Percentiles rank a stretch among this genome's conserved stretches.
phyloP scores from a whole-genome alignment of 2,113 vertebrate species.

The Zapornia atra region DNA sequence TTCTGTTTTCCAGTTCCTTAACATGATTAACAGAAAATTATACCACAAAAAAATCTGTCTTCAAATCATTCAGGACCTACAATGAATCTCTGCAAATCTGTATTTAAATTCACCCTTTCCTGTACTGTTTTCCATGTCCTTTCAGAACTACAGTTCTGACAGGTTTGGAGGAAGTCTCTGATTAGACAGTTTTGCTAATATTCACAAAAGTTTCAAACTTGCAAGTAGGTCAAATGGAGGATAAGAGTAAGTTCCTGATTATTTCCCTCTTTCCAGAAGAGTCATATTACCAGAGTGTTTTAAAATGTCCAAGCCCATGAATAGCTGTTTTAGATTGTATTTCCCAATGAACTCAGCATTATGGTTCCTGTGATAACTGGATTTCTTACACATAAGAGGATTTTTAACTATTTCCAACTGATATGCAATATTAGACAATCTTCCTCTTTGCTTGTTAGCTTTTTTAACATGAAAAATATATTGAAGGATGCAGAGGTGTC shows the following conservation, averaged over 20 bases:
- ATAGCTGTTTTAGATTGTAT: background rate
- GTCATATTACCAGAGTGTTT: background rate
- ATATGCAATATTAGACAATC: background rate
- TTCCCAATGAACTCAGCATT: background rate
- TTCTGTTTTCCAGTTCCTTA: background rate
- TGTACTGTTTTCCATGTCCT: background rate
- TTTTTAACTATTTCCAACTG: background rate
- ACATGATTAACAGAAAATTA: background rate
- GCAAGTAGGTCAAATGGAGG: background rate
- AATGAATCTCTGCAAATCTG: background rate
- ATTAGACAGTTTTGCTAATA: background rate
- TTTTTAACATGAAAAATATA: background rate
- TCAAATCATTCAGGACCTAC: background rate
- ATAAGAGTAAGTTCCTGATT: background rate
- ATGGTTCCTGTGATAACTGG: background rate
- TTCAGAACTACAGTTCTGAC: background rate
- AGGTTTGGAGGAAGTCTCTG: background rate
- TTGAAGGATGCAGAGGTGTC: background rate
- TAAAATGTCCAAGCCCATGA: background rate
- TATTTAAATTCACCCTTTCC: background rate
- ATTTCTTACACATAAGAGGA: background rate
- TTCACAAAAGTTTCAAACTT: background rate
- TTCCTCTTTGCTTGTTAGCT: background rate
- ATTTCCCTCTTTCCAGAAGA: background rate
- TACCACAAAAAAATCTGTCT: background rate